phyloP scores from a whole-genome alignment of 2,113 vertebrate genomes.

The Syrmaticus mikado region DNA sequence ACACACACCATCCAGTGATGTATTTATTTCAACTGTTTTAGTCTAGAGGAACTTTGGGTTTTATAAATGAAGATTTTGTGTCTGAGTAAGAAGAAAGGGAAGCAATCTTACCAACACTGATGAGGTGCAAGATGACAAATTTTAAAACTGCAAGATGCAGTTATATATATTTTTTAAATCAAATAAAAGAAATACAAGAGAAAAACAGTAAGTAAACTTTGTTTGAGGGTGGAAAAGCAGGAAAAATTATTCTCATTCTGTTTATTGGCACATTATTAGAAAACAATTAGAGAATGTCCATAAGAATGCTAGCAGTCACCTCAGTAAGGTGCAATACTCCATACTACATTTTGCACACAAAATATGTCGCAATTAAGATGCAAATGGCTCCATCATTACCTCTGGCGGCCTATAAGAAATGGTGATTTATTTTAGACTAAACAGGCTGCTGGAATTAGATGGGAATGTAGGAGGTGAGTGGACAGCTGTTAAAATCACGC shows the following conservation, averaged over 20 bases:
- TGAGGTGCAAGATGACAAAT: background rate
- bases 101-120: background rate
- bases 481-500: background rate
- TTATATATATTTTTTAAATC: background rate
- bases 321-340: background rate
- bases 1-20: background rate
- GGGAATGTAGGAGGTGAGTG: background rate
- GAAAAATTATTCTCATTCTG: background rate
- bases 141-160: background rate
- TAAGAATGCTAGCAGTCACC: background rate
- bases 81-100: background rate
- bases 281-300: background rate
- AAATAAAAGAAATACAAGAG: background rate
- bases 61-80: background rate
- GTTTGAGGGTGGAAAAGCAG: background rate
- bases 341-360: background rate
- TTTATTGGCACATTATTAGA: background rate
- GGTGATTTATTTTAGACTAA: background rate
- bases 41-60: background rate
- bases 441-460: background rate
- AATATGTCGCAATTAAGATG: accelerated
- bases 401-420: background rate
- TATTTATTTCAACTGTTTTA: background rate
- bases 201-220: background rate
- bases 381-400: background rate